Conservation (phyloP, 2,113 vertebrate species). For the Gnathonemus longibarbis region DNA sequence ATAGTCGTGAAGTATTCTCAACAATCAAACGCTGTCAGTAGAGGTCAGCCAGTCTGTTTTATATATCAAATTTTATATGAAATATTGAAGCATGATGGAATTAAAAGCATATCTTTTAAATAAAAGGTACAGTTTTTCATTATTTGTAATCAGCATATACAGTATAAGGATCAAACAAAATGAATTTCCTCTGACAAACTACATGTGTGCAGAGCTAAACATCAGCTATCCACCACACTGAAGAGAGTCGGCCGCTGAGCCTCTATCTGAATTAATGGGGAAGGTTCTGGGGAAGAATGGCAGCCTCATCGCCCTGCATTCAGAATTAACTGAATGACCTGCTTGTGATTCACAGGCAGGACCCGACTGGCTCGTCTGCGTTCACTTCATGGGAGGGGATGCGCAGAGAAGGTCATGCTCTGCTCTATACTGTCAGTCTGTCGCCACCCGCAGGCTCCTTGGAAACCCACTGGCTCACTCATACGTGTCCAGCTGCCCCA, state of each 20-base stretch:
- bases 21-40: not conserved
- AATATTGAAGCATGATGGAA: not conserved
- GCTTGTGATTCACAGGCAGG: not conserved
- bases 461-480: not conserved
- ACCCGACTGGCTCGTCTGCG: not conserved
- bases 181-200: not conserved
- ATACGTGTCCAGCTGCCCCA: not conserved
- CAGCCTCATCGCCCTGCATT: not conserved
- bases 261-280: not conserved
- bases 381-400: not conserved
- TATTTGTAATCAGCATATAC: not conserved
- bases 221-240: not conserved
- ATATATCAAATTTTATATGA: not conserved
- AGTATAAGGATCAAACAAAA: not conserved
- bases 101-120: not conserved
- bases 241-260: not conserved
- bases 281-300: not conserved
- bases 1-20: not conserved
- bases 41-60: not conserved
- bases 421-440: not conserved
- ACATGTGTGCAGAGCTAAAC: not conserved
- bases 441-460: not conserved
- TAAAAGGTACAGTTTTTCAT: not conserved
- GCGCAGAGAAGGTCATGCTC: not conserved
- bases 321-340: not conserved